Evolutionary conservation across 1,140 invertebrate genomes (phyloP).

Genomic region (Marisa cornuarietis): DNA sequence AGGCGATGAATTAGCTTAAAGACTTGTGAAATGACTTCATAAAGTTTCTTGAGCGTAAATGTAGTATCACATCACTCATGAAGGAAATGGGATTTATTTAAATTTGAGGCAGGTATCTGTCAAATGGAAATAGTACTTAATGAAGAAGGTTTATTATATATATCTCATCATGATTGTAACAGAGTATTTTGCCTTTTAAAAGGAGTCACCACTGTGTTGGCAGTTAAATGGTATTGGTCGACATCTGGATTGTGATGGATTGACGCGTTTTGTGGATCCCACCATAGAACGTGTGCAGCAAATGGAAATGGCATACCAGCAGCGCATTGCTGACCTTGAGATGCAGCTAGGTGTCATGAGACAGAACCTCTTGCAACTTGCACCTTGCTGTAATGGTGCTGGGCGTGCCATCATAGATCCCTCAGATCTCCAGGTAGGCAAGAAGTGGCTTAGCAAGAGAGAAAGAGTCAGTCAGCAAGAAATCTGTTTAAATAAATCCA

Average conservation of each 20-base stretch:
- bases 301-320: slow-evolving; percentile 80
- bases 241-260: slow-evolving; percentile 78
- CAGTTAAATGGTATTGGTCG: slow-evolving; percentile 46
- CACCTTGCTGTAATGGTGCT: slow-evolving; percentile 19
- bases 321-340: slow-evolving; percentile 75
- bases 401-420: slow-evolving; percentile 11
- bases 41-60: too few relatives aligned
- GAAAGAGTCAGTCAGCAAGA: too few relatives aligned
- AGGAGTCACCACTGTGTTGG: slow-evolving; percentile 38
- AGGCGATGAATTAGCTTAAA: too few relatives aligned
- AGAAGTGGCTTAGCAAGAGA: too few relatives aligned
- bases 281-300: slow-evolving; percentile 82
- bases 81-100: too few relatives aligned
- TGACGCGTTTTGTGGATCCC: slow-evolving; percentile 80
- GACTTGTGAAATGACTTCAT: too few relatives aligned
- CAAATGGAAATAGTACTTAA: too few relatives aligned
- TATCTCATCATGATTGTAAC: too few relatives aligned
- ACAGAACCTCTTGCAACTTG: slow-evolving; percentile 1
- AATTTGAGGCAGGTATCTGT: too few relatives aligned
- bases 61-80: too few relatives aligned
- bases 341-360: slow-evolving; percentile 34
- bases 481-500: too few relatives aligned
- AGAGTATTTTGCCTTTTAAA: neutral
- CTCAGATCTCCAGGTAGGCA: slow-evolving; percentile 8
- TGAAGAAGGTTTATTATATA: too few relatives aligned